A percentile compares a stretch with the other conserved stretches of the same genome.
These are phyloP conservation scores for Urophycis tenuis DNA, from an alignment of 2,797 vertebrate genomes.

Conservation along the genomic window DNA sequence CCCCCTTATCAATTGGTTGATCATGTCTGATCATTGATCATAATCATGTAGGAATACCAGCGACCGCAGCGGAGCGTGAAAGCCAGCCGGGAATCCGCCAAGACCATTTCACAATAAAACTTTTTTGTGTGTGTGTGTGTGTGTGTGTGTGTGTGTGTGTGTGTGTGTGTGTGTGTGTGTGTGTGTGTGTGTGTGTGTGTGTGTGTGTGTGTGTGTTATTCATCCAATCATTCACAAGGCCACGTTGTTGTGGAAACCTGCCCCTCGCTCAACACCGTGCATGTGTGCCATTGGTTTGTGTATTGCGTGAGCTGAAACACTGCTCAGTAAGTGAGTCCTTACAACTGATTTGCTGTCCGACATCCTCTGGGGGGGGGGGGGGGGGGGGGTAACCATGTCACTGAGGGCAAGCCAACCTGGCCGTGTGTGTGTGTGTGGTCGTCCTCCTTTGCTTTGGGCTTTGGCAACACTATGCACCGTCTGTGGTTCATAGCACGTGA, in stretches of 20 bases:
- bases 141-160: too few relatives aligned
- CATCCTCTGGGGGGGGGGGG: too few relatives aligned
- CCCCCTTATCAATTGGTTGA: slow-evolving; percentile 39
- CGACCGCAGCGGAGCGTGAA: background rate
- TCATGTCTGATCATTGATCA: background rate
- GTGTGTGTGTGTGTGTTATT: too few relatives aligned
- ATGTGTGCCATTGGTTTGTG: background rate
- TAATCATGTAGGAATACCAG: background rate
- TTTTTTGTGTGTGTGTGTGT: too few relatives aligned
- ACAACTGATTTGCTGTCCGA: background rate
- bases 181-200: too few relatives aligned
- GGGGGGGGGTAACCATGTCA: background rate
- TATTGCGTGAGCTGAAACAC: background rate
- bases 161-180: too few relatives aligned
- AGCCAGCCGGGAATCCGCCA: background rate
- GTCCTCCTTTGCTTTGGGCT: background rate
- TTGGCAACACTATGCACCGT: background rate
- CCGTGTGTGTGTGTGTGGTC: background rate
- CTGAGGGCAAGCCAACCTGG: background rate
- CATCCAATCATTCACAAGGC: background rate
- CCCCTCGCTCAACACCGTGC: background rate
- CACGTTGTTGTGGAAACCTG: background rate
- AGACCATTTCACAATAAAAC: background rate
- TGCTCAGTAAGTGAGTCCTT: background rate
- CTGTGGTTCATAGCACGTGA: background rate